Base-by-base conservation (phyloP, 2,797 vertebrate species). In the Erethizon dorsatum region DNA sequence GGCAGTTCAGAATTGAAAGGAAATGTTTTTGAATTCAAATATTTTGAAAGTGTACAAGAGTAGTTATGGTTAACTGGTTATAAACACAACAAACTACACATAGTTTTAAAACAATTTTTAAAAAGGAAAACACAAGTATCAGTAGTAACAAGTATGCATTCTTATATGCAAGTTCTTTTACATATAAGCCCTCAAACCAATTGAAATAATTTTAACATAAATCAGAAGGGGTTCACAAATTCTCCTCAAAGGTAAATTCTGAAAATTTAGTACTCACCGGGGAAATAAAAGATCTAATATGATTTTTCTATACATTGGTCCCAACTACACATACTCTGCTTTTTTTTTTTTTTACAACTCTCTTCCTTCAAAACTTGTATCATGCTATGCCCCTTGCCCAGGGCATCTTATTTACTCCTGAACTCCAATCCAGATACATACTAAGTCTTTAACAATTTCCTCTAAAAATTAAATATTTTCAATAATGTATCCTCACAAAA, bases 21-120 rank as follows among this genome's bases (percentile, higher is more conserved):
- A 94, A 20, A 95, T 65, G 28, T n/a, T 90, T 85, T 33, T 83
- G 31, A 97, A 92, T 75, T 94, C 17, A 77, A 95, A 77, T 59
- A 79, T n/a, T 93, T 92, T 93, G 33, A 78, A 41, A 20, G 24
- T 79, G 63, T 41, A 90, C 3, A 78, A 45, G 20, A 73, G 17
- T 31, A 93, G 6, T 80, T 93, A 78, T 0, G 3, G 45, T 83
- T 91, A 85, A 88, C 0, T 79, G 11, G 33, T 79, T 95, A 85
- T 93, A 94, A 92, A 91, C 2, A 79, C 13, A 92, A 75, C 9
- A 82, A 52, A 91, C 6, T 8, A 65, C 10, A 90, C 18, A 28
- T 1, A 83, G 11, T 83, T 73, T 95, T 92, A 80, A 88, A 82
- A 83, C 7, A 82, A 50, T 95, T 65, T 11, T 69, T 67, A 91